Conservation (phyloP, 2,888 invertebrate species). For the Diadegma fenestrale region DNA sequence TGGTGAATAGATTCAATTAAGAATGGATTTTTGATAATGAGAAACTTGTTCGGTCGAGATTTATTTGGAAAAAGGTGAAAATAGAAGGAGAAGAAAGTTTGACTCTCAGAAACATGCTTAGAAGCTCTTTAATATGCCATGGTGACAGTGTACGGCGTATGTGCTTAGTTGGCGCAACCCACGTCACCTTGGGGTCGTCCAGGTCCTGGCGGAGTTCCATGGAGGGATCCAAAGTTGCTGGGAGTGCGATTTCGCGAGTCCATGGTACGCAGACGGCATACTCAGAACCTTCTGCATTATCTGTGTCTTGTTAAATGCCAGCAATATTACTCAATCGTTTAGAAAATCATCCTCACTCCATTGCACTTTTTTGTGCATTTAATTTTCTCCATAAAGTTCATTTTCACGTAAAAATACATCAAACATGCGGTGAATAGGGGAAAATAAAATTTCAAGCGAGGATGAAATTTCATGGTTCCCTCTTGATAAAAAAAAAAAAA, state of each 20-base stretch:
- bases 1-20: not conserved
- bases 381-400: not conserved
- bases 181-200: slow-evolving; percentile 89
- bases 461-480: not conserved
- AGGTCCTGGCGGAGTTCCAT: slow-evolving; percentile 90
- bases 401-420: not conserved
- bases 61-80: not conserved
- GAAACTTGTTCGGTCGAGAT: not conserved
- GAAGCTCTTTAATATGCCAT: slow-evolving; percentile 80
- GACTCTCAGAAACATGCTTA: slow-evolving; percentile 71
- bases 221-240: slow-evolving; percentile 91
- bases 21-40: not conserved
- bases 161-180: slow-evolving; percentile 83
- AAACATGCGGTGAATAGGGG: not conserved
- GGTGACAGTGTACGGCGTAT: slow-evolving; percentile 73
- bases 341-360: not conserved
- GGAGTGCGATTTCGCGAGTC: slow-evolving; percentile 92
- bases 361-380: not conserved
- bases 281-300: slow-evolving; percentile 26
- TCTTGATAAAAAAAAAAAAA: not conserved
- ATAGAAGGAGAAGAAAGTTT: slow-evolving; percentile 4
- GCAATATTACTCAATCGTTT: not conserved
- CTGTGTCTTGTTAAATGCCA: slow-evolving; percentile 27
- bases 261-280: slow-evolving; percentile 87
- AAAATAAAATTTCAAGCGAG: not conserved